phyloP scores from a whole-genome alignment of 37 sponge, comb jelly and placozoan genomes.

The Petrosia ficiformis region DNA sequence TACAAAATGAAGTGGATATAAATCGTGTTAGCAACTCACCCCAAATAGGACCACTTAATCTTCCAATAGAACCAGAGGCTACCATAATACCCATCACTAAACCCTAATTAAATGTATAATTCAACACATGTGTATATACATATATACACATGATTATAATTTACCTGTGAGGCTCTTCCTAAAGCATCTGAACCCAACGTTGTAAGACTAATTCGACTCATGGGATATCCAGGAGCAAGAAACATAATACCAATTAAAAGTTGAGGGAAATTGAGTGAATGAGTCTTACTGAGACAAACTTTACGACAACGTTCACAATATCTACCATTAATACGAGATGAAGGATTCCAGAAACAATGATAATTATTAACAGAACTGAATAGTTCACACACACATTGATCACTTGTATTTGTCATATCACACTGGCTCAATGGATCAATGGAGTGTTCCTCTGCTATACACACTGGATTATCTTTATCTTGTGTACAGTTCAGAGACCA shows the following conservation, averaged over 20 bases:
- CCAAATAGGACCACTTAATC: conserved; percentile 32
- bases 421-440: too few relatives aligned
- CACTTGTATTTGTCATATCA: not conserved
- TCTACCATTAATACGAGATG: conserved; percentile 24
- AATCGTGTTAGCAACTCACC: not conserved
- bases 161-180: conserved; percentile 35
- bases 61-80: conserved; percentile 12
- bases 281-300: conserved; percentile 23
- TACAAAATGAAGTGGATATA: not conserved
- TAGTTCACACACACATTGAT: conserved; percentile 31
- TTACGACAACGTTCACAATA: conserved; percentile 29
- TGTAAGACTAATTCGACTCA: conserved; percentile 22
- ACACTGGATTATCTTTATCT: too few relatives aligned
- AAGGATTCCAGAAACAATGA: conserved; percentile 46
- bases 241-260: conserved; percentile 17
- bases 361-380: not conserved
- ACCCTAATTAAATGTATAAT: too few relatives aligned
- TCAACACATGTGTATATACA: not conserved
- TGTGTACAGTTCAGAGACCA: too few relatives aligned
- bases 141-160: too few relatives aligned
- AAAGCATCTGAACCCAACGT: conserved; percentile 33
- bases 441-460: too few relatives aligned
- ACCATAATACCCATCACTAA: conserved; percentile 28
- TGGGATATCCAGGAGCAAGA: too few relatives aligned
- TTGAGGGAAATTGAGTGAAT: conserved; percentile 43